Evolutionary conservation across 2,113 vertebrate genomes (phyloP).

Genomic region (Strix aluco): DNA sequence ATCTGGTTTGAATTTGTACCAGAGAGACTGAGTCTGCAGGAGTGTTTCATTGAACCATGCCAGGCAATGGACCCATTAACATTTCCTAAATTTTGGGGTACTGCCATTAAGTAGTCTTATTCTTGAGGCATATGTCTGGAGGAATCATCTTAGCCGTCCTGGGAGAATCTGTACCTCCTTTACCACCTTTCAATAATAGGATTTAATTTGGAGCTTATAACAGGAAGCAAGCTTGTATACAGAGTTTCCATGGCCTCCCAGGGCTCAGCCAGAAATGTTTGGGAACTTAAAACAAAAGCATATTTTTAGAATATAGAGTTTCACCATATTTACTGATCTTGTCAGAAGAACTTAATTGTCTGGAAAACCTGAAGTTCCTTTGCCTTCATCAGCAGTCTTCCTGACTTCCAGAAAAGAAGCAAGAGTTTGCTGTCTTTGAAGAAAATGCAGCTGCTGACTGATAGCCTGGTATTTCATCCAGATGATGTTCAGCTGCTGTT

Average conservation of each 20-base stretch:
- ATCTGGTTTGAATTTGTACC: neutral
- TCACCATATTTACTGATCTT: constrained; percentile 44
- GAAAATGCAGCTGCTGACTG: neutral
- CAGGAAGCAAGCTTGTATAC: constrained; percentile 45
- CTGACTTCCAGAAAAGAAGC: neutral
- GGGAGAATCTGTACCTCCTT: neutral
- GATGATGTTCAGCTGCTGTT: constrained; percentile 15
- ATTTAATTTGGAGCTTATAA: constrained; percentile 22
- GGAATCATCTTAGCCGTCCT: neutral
- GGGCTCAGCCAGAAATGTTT: constrained; percentile 8
- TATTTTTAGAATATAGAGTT: constrained; percentile 44
- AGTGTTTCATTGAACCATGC: neutral
- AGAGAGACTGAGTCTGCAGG: neutral
- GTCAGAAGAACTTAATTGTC: constrained; percentile 32
- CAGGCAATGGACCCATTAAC: neutral
- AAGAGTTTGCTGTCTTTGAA: neutral
- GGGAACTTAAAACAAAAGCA: constrained; percentile 55
- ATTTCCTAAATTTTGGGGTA: neutral
- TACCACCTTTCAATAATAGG: constrained; percentile 1
- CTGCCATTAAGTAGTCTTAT: neutral
- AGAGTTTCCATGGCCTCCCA: neutral
- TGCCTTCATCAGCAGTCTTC: neutral
- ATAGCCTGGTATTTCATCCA: neutral
- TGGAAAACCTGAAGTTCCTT: constrained; percentile 35
- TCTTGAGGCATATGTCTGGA: neutral